Evolutionary conservation across 2,888 invertebrate species (phyloP), one percentile per base, ranked within the genome.

Genomic region (Diarsia brunnea): DNA sequence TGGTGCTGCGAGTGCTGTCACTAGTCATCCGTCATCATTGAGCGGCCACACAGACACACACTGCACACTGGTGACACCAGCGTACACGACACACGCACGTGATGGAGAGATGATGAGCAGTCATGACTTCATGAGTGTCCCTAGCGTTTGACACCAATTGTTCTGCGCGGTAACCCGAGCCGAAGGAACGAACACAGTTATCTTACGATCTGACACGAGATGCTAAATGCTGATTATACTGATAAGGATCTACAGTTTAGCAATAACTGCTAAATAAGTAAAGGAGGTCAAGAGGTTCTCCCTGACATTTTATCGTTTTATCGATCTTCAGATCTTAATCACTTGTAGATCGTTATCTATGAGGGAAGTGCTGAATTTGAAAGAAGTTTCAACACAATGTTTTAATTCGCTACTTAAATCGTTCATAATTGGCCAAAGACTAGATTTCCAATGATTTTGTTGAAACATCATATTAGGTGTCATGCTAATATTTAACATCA

Each of bases 291-390:
- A 70, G 53, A 68, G 12, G 16, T 12, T 61, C 21, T 49, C 43
- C 72, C 19, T 71, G 76, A 79, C 47, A 71, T 64, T 70, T 58
- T 31, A 47, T 78, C 61, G 47, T 47, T 14, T n/a, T 73, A 80
- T 79, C 78, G 58, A 73, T 65, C 45, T 51, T 65, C 21, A 79
- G 60, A 78, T 73, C 65, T 73, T 73, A 64, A 65, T 64, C 49
- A 79, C 73, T 21, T 55, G 63, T 58, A 64, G 63, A 77, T 78
- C 24, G 79, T 49, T 63, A 70, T 79, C 71, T 49, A 27, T 43
- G 61, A n/a, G 38, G 51, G 38, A 78, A 70, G n/a, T n/a, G 38
- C 38, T 27, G 27, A 70, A n/a, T 69, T 27, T 38, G 45, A 19
- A 53, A 53, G 7, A 53, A 53, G 43, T 63, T 70, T 79, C 63